phyloP scores from a whole-genome alignment of 2,113 vertebrate species.

The Bambusicola thoracicus region DNA sequence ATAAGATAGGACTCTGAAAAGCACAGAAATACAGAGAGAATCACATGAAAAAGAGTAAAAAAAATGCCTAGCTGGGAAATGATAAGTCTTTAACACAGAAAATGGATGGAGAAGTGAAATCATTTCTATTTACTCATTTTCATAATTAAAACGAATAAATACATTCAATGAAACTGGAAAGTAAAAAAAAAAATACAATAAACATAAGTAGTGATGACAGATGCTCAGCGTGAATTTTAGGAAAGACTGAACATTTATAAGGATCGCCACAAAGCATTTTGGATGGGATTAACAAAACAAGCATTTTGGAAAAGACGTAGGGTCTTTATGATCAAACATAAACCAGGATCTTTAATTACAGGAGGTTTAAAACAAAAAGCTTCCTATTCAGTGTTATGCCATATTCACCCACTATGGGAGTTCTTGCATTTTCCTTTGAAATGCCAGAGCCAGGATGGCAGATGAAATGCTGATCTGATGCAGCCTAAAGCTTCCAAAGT shows the following conservation, averaged over 20 bases:
- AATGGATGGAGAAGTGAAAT: not conserved
- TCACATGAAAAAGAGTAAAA: not conserved
- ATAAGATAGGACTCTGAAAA: not conserved
- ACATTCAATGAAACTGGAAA: not conserved
- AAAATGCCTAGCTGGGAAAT: not conserved
- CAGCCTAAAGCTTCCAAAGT: not conserved
- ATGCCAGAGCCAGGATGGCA: not conserved
- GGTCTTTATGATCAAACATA: not conserved
- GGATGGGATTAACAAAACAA: not conserved
- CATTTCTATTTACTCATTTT: not conserved
- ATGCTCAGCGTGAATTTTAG: not conserved
- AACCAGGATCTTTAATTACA: not conserved
- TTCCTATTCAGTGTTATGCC: conserved; percentile 31
- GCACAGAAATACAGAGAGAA: not conserved
- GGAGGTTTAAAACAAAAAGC: not conserved
- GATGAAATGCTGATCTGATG: not conserved
- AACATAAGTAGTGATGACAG: not conserved
- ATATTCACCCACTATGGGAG: conserved; percentile 51
- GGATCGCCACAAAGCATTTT: not conserved
- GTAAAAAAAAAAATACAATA: not conserved
- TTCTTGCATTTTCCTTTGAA: conserved; percentile 61
- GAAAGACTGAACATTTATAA: not conserved
- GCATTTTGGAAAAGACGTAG: not conserved
- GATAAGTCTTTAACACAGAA: not conserved
- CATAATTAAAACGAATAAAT: not conserved